Conservation (phyloP, 2,797 vertebrate genomes). For the Galagoides demidoff region DNA sequence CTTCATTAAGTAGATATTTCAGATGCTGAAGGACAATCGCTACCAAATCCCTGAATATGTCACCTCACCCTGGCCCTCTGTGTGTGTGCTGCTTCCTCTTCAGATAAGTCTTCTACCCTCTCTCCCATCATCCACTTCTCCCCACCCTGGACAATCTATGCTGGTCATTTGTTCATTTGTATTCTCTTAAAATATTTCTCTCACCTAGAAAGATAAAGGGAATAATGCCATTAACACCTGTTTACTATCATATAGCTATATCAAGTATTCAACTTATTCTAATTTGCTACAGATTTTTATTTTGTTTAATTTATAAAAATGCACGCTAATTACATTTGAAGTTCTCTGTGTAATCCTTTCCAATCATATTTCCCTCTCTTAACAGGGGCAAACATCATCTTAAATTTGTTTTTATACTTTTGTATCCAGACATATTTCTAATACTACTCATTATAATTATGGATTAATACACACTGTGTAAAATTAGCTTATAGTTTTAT, state of each 20-base stretch:
- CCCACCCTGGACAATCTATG: not conserved
- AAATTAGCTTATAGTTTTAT: not conserved
- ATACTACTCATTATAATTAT: not conserved
- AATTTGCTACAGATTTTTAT: not conserved
- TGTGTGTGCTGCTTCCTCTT: accelerated
- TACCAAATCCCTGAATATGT: accelerated
- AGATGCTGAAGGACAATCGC: not conserved
- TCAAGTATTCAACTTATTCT: not conserved
- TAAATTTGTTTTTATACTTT: not conserved
- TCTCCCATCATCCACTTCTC: too few species aligned
- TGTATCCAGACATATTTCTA: not conserved
- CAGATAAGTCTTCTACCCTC: accelerated
- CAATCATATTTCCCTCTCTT: not conserved
- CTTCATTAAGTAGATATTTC: not conserved
- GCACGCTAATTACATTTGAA: not conserved
- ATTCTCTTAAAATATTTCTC: not conserved
- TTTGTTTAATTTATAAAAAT: not conserved
- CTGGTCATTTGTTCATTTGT: not conserved
- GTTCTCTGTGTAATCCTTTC: not conserved
- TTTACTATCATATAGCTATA: not conserved
- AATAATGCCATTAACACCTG: not conserved
- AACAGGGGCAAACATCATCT: not conserved
- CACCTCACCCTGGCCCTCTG: not conserved
- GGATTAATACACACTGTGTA: not conserved
- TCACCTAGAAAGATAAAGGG: not conserved